Base-by-base conservation (phyloP, 2,113 vertebrate species). In the Thunnus maccoyii region DNA sequence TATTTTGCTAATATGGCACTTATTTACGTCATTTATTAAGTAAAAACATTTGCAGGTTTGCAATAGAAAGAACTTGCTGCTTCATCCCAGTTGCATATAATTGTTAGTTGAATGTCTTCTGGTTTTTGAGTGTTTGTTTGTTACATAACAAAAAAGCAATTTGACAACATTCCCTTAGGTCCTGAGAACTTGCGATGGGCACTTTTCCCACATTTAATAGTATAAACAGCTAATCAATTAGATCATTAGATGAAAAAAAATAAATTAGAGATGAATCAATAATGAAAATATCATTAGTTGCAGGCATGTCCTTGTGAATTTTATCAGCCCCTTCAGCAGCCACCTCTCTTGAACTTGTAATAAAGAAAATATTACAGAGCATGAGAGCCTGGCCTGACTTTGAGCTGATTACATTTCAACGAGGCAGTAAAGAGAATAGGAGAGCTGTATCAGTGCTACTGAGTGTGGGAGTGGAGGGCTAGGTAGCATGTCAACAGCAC, bases 401-500 rank as follows among this genome's bases (percentile, higher is more conserved):
- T 64, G 80, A 81, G 83, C 82, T 87, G 77, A 90, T 90, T 88
- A 55, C 70, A 51, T 81, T 83, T 36, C 52, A 84, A 67, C 77
- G 70, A 88, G 77, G 72, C 55, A 54, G 76, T 66, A 69, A 84
- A 84, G 88, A 91, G 87, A 76, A 75, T 22, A 32, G 3, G 65
- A 86, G 80, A 84, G 88, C 72, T 36, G 78, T 71, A 30, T 76
- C 76, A 76, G 67, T 78, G 82, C 72, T 58, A 80, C 62, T 66
- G 75, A 84, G 87, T 70, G 91, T 83, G 72, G 89, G 90, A 88
- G 88, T 90, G 80, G 51, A 91, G 86, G 82, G 82, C 66, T 25
- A 77, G 78, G 88, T 83, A 84, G 65, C 86, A 52, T 79, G 91
- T 91, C 88, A 89, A 89, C 83, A 90, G 85, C 90, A 63, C 90